Evolutionary conservation across 2,888 invertebrate species (phyloP).

Genomic region (Coecobrya sp.): DNA sequence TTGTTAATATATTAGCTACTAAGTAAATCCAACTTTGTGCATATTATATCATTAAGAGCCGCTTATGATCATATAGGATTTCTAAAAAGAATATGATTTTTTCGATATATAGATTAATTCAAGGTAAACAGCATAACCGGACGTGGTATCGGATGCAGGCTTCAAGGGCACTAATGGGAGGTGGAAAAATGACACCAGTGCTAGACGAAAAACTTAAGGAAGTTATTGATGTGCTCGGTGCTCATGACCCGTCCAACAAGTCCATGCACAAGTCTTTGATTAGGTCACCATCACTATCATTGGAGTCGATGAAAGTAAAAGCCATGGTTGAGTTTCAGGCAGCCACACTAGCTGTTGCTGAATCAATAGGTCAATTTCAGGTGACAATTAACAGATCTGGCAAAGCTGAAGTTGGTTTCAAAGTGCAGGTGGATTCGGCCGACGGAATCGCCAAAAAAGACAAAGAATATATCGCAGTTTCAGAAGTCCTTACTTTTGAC

Average conservation of each 20-base stretch:
- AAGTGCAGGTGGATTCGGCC: constrained; percentile 89
- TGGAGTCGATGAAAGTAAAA: constrained; percentile 85
- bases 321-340: constrained; percentile 89
- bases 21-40: too few relatives aligned
- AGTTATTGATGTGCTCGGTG: constrained; percentile 87
- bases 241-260: not conserved
- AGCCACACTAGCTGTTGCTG: constrained; percentile 89
- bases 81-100: too few relatives aligned
- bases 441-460: constrained; percentile 88
- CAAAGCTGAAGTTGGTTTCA: constrained; percentile 87
- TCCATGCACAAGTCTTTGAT: not conserved
- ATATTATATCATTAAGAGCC: too few relatives aligned
- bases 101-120: constrained; percentile 53
- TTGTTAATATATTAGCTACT: constrained; percentile 89
- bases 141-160: constrained; percentile 90
- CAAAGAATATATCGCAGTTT: constrained; percentile 37
- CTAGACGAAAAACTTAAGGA: constrained; percentile 88
- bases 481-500: constrained; percentile 41
- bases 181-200: constrained; percentile 88
- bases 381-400: constrained; percentile 88
- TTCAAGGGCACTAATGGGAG: constrained; percentile 88
- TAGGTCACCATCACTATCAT: not conserved
- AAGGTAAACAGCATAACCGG: constrained; percentile 87
- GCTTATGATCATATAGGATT: too few relatives aligned
- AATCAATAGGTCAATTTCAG: constrained; percentile 88